A percentile compares a stretch with the other conserved stretches of the same genome.
Conservation (phyloP, 1,140 invertebrate species). For the Drosophila pseudoobscura region DNA sequence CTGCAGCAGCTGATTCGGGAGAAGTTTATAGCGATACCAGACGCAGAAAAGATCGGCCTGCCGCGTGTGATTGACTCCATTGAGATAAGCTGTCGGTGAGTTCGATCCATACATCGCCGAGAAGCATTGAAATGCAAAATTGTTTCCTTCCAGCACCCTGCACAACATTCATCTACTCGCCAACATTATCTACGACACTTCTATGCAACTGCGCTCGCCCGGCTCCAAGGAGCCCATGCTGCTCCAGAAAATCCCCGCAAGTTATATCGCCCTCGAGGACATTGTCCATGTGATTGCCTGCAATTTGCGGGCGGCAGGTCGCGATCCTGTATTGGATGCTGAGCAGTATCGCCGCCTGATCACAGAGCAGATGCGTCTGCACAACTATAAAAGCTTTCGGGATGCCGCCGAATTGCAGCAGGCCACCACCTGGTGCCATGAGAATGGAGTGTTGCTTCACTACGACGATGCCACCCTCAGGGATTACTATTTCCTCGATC, state of each 20-base stretch:
- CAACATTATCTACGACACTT: constrained; percentile 96
- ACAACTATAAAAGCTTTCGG: constrained; percentile 85
- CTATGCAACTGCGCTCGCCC: constrained; percentile 94
- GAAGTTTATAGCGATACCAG: constrained; percentile 95
- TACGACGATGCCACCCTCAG: constrained; percentile 98
- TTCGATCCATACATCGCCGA: neutral
- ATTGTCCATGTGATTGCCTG: constrained; percentile 92
- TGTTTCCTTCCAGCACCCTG: constrained; percentile 86
- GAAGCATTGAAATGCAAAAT: neutral
- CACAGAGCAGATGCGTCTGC: constrained; percentile 87
- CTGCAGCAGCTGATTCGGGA: constrained; percentile 95
- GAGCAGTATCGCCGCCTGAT: constrained; percentile 92
- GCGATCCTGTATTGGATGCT: constrained; percentile 94
- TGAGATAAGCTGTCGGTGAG: constrained; percentile 89
- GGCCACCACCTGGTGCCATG: constrained; percentile 97
- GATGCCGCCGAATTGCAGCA: constrained; percentile 96
- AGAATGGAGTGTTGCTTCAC: constrained; percentile 98
- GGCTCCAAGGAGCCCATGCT: constrained; percentile 95
- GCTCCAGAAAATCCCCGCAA: constrained; percentile 97
- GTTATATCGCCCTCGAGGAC: constrained; percentile 97
- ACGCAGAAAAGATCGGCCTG: constrained; percentile 97
- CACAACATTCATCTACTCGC: constrained; percentile 96
- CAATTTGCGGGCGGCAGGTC: constrained; percentile 86
- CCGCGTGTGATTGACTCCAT: constrained; percentile 97
- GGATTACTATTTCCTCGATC: constrained; percentile 93